These are phyloP conservation scores for Pseudomyrmex cubaensis DNA, from an alignment of 1,140 invertebrate genomes.

Conservation along the genomic window DNA sequence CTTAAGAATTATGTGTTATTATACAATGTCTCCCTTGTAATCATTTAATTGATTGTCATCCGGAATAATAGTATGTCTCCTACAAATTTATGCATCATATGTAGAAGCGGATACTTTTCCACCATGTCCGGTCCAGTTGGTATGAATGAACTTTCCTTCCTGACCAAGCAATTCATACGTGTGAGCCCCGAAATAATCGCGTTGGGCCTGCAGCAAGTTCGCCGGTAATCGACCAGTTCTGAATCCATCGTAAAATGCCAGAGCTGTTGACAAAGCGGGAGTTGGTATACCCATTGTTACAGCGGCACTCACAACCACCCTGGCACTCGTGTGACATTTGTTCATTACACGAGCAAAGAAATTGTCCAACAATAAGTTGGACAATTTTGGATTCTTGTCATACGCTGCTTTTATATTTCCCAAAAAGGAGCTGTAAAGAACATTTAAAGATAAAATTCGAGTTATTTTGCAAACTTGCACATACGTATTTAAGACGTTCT, in stretches of 20 bases:
- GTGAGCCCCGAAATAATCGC: slow-evolving; percentile 99
- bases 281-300: slow-evolving; percentile 94
- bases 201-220: slow-evolving; percentile 97
- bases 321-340: slow-evolving; percentile 91
- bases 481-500: background rate
- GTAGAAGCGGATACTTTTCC: slow-evolving; percentile 98
- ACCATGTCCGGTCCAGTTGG: slow-evolving; percentile 99
- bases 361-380: slow-evolving; percentile 96
- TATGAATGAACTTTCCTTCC: slow-evolving; percentile 97
- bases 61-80: background rate
- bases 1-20: no score
- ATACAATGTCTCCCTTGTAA: background rate
- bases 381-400: slow-evolving; percentile 95
- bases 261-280: slow-evolving; percentile 95
- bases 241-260: slow-evolving; percentile 99
- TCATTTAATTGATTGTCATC: slow-evolving; percentile 15
- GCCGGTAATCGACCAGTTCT: slow-evolving; percentile 93
- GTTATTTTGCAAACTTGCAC: background rate
- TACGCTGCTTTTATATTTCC: slow-evolving; percentile 99
- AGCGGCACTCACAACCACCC: slow-evolving; percentile 88
- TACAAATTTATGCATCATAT: slow-evolving; percentile 92
- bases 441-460: background rate
- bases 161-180: slow-evolving; percentile 96
- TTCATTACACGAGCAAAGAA: slow-evolving; percentile 96
- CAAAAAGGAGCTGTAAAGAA: slow-evolving; percentile 92